These are phyloP conservation scores for Panthera leo DNA, from an alignment of 2,113 vertebrate species.

Conservation along the genomic window DNA sequence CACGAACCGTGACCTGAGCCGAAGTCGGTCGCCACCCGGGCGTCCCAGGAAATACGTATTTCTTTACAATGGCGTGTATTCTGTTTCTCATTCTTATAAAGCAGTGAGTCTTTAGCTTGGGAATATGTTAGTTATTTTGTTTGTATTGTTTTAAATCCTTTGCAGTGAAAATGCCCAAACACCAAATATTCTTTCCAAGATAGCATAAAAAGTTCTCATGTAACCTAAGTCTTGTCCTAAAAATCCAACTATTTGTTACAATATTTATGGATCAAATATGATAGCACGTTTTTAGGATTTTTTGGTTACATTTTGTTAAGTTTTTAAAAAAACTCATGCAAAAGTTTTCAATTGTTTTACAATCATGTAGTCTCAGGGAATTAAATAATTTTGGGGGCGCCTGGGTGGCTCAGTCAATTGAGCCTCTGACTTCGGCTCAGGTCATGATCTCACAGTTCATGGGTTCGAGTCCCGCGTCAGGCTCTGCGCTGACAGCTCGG, in stretches of 20 bases:
- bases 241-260: background rate
- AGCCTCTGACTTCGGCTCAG: too few relatives aligned
- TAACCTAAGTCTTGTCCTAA: background rate
- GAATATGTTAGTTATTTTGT: background rate
- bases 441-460: too few relatives aligned
- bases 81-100: background rate
- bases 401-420: too few relatives aligned
- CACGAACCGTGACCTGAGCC: too few relatives aligned
- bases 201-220: background rate
- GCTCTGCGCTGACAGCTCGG: too few relatives aligned
- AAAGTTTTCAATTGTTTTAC: background rate
- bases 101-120: background rate
- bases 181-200: background rate
- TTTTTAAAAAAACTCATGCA: background rate
- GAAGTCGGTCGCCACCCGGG: too few relatives aligned
- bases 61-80: background rate
- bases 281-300: background rate
- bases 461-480: rapidly evolving
- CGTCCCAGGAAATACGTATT: background rate
- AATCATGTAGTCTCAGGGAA: background rate
- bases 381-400: background rate
- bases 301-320: background rate
- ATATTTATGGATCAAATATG: background rate
- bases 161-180: background rate
- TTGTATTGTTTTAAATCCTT: background rate